A percentile compares a stretch with the other conserved stretches of the same genome.
These are phyloP conservation scores for Apotomis turbidana DNA, from an alignment of 2,888 invertebrate genomes.

Conservation along the genomic window DNA sequence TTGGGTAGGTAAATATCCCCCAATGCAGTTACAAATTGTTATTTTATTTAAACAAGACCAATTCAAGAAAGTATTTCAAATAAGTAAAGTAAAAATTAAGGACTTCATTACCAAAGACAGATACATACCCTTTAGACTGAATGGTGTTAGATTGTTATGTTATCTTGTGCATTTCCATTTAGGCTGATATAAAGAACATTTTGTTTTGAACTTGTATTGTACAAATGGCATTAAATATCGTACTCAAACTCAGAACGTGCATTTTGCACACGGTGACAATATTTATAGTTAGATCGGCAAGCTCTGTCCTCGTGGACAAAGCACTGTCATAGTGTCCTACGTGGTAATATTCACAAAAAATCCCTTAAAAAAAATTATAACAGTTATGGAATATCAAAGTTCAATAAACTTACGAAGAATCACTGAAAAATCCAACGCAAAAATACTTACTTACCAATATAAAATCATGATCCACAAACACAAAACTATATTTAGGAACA, in stretches of 20 bases:
- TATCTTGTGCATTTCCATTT: too few species aligned
- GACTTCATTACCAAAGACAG: too few species aligned
- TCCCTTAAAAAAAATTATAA: conserved; percentile 44
- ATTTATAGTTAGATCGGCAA: conserved; percentile 12
- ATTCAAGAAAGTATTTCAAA: too few species aligned
- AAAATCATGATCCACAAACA: conserved; percentile 69
- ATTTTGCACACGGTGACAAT: conserved; percentile 22
- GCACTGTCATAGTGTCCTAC: not conserved
- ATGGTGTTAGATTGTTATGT: too few species aligned
- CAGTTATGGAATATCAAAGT: conserved; percentile 38
- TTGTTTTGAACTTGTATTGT: not conserved
- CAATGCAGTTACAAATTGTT: too few species aligned
- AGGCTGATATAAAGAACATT: too few species aligned
- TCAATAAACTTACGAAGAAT: conserved; percentile 22
- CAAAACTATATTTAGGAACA: conserved; percentile 49
- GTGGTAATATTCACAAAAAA: not conserved
- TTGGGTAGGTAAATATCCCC: too few species aligned
- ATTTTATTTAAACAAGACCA: too few species aligned
- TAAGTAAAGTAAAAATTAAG: too few species aligned
- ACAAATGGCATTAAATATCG: conserved; percentile 9
- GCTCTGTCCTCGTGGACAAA: conserved; percentile 1
- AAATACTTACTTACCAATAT: conserved; percentile 73
- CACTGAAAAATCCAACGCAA: conserved; percentile 36
- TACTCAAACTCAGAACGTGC: conserved; percentile 1
- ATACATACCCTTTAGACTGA: too few species aligned